phyloP scores from a whole-genome alignment of 2,888 invertebrate genomes.

The Boloria selene region DNA sequence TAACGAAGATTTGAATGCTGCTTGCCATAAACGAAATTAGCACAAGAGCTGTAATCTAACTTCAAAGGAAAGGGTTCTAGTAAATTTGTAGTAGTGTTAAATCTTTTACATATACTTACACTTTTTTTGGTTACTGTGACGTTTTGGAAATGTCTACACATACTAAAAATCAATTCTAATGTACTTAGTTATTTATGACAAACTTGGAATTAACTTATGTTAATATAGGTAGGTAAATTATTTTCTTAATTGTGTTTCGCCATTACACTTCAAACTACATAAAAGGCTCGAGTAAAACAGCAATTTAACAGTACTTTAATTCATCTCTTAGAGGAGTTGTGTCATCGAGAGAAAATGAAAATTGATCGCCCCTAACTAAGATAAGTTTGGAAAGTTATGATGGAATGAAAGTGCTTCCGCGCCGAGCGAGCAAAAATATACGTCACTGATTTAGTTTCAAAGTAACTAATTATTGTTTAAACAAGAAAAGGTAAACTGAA shows the following conservation, averaged over 20 bases:
- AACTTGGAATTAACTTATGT: too few relatives aligned
- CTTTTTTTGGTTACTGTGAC: background rate
- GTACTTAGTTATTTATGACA: too few relatives aligned
- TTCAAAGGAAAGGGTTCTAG: slow-evolving; percentile 11
- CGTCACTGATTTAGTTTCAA: slow-evolving; percentile 55
- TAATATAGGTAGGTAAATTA: too few relatives aligned
- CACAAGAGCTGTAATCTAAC: slow-evolving; percentile 12
- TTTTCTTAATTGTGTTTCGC: background rate
- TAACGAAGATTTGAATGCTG: slow-evolving; percentile 19
- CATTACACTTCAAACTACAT: slow-evolving; percentile 23
- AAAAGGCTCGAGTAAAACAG: slow-evolving; percentile 29
- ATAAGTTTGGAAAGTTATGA: slow-evolving; percentile 78
- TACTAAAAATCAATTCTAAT: too few relatives aligned
- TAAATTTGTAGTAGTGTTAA: background rate
- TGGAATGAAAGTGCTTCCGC: slow-evolving; percentile 64
- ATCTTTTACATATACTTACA: background rate
- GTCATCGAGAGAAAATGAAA: slow-evolving; percentile 76
- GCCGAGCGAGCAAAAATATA: slow-evolving; percentile 62
- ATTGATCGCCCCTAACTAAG: slow-evolving; percentile 78
- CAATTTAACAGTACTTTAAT: slow-evolving; percentile 48
- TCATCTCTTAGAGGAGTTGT: slow-evolving; percentile 59
- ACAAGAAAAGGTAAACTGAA: slow-evolving; percentile 53
- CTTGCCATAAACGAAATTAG: slow-evolving; percentile 18
- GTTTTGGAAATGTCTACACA: background rate
- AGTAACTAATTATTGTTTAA: slow-evolving; percentile 68